Conservation (phyloP, 2,888 invertebrate species). For the Bembecia ichneumoniformis region DNA sequence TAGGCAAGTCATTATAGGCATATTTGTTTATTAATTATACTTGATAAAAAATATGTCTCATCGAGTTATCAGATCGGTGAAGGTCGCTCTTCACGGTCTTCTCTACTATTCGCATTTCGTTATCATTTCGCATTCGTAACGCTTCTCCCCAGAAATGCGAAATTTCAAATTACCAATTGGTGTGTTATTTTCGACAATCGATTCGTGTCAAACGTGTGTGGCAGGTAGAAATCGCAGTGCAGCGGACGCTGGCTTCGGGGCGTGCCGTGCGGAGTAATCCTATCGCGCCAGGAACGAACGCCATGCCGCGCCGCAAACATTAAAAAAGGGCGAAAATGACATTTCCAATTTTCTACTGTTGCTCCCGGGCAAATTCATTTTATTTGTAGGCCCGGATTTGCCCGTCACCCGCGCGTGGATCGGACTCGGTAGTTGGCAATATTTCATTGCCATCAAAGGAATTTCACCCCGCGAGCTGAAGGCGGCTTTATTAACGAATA, state of each 20-base stretch:
- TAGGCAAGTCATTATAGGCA: too few relatives aligned
- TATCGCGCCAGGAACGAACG: constrained; percentile 15
- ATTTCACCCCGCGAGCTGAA: constrained; percentile 35
- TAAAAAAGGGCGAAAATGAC: constrained; percentile 73
- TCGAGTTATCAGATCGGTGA: too few relatives aligned
- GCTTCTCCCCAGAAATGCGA: constrained; percentile 7
- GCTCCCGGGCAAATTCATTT: constrained; percentile 66
- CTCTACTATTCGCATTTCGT: neutral
- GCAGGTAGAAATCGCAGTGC: constrained; percentile 35
- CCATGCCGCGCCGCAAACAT: constrained; percentile 58
- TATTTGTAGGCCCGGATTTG: constrained; percentile 64
- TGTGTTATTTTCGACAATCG: constrained; percentile 42
- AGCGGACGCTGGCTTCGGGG: constrained; percentile 34
- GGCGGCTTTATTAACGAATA: constrained; percentile 57
- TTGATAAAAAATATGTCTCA: too few relatives aligned
- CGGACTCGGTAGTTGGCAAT: constrained; percentile 46
- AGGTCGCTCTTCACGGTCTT: too few relatives aligned
- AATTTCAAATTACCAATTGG: constrained; percentile 43
- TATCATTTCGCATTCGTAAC: neutral
- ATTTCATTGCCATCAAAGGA: constrained; percentile 65
- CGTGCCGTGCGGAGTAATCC: constrained; percentile 9
- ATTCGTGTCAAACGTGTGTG: constrained; percentile 41
- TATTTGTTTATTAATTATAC: too few relatives aligned
- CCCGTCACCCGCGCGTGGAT: constrained; percentile 46
- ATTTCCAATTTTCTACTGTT: constrained; percentile 74